A percentile compares a stretch with the other conserved stretches of the same genome.
Conservation (phyloP, 2,113 vertebrate genomes). For the Pavo muticus region DNA sequence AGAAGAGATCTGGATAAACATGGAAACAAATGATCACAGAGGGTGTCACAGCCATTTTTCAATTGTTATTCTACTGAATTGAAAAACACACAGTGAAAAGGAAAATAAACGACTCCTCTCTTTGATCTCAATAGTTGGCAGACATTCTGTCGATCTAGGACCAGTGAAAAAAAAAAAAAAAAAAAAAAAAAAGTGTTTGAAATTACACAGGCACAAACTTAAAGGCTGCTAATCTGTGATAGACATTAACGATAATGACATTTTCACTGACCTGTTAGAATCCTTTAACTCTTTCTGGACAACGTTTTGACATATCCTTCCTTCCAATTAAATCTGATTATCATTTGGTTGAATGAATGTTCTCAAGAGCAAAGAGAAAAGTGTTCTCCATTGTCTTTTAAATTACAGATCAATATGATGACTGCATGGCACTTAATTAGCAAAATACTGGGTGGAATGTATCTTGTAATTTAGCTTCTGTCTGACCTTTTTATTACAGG, state of each 20-base stretch:
- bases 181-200: constrained; percentile 54
- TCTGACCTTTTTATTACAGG: neutral
- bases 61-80: constrained; percentile 29
- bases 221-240: constrained; percentile 48
- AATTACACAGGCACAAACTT: neutral
- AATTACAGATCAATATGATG: neutral
- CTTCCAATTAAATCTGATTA: constrained; percentile 35
- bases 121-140: neutral
- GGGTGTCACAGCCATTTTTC: constrained; percentile 46
- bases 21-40: constrained; percentile 42
- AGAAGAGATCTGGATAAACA: constrained; percentile 42
- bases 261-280: constrained; percentile 46
- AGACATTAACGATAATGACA: constrained; percentile 31
- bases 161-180: constrained; percentile 42
- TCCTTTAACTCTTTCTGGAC: constrained; percentile 53
- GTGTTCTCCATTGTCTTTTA: neutral
- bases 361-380: neutral
- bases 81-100: constrained; percentile 52
- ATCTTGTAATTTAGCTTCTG: neutral
- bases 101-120: constrained; percentile 47
- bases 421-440: neutral
- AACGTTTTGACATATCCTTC: constrained; percentile 30
- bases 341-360: neutral
- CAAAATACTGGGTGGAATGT: neutral
- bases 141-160: constrained; percentile 44